Base-by-base conservation (phyloP, 1,140 invertebrate species). In the Lethrus apterus region DNA sequence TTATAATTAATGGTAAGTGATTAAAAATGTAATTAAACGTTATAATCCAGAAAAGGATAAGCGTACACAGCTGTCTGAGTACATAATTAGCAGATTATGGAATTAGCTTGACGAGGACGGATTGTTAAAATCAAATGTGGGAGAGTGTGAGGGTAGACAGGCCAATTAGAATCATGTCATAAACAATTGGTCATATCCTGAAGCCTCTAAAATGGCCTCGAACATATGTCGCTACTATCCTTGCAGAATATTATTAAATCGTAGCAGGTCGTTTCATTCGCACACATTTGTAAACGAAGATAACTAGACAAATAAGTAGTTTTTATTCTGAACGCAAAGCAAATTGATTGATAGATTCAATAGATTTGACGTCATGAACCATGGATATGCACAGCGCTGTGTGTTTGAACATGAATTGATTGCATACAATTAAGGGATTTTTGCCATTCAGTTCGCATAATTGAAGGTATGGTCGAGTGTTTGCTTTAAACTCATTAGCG, bases 401-500 rank as follows among this genome's bases (percentile, higher is more conserved):
- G 23, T 53, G 52, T 46, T 14, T 41, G 41, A 31, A 52, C 46
- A 51, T 40, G 53, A 55, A 59, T 56, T 61, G 55, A 57, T 56
- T 56, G 56, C 56, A 55, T 58, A 56, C 55, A 57, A 57, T 59
- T 56, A 59, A 43, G 42, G 51, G 50, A 59, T 57, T 57, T 55
- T 57, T 59, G 52, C 46, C 50, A 46, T 56, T 34, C 47, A 51
- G 42, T 48, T 44, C 43, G 44, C 50, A 56, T 57, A 57, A 56
- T 56, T 55, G 53, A 52, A 57, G 52, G 51, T 46, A 50, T n/a
- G 47, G 26, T 36, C 46, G 42, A 42, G 19, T 63, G 57, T 63
- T 63, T 63, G 61, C 52, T 57, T 55, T 59, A 57, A 58, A 52
- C 58, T 63, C 56, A 60, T 63, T 63, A 62, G 58, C 51, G 53